phyloP scores from a whole-genome alignment of 2,888 invertebrate genomes.

The Oeneis ivallda region DNA sequence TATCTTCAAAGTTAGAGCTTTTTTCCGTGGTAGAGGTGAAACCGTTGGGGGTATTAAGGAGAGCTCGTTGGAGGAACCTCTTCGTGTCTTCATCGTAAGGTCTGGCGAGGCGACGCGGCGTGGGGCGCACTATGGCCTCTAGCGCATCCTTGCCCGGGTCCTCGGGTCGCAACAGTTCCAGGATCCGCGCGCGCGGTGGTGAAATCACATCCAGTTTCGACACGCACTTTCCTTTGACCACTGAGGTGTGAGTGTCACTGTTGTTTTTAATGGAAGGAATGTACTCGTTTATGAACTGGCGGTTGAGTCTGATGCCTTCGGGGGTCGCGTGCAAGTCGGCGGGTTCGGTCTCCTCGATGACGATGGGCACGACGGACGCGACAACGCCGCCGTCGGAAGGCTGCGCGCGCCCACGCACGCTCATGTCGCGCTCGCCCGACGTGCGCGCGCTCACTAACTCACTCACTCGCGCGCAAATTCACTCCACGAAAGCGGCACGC shows the following conservation, averaged over 20 bases:
- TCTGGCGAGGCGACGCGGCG: conserved; percentile 61
- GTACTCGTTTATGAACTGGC: conserved; percentile 64
- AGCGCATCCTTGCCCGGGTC: conserved; percentile 69
- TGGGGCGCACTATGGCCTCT: conserved; percentile 70
- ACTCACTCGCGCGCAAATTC: conserved; percentile 1
- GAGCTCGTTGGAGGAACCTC: conserved; percentile 67
- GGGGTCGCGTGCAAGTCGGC: conserved; percentile 38
- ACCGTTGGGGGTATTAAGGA: conserved; percentile 49
- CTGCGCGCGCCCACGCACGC: conserved; percentile 42
- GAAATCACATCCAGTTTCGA: conserved; percentile 67
- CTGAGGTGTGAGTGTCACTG: conserved; percentile 54
- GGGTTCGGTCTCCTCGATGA: conserved; percentile 60
- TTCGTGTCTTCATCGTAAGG: conserved; percentile 71
- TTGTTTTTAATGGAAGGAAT: conserved; percentile 52
- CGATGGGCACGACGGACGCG: conserved; percentile 46
- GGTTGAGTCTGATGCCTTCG: conserved; percentile 62
- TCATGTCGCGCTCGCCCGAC: conserved; percentile 60
- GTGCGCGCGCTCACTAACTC: conserved; percentile 52
- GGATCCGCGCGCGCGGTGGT: conserved; percentile 65
- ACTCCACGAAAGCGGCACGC: conserved; percentile 45
- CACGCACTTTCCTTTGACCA: conserved; percentile 63
- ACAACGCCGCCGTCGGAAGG: conserved; percentile 34
- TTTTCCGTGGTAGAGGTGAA: conserved; percentile 49
- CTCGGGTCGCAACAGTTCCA: conserved; percentile 67
- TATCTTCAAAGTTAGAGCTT: conserved; percentile 27